A percentile compares a stretch with the other conserved stretches of the same genome.
Evolutionary conservation across 2,113 vertebrate genomes (phyloP).

Genomic region (Oryzias celebensis): DNA sequence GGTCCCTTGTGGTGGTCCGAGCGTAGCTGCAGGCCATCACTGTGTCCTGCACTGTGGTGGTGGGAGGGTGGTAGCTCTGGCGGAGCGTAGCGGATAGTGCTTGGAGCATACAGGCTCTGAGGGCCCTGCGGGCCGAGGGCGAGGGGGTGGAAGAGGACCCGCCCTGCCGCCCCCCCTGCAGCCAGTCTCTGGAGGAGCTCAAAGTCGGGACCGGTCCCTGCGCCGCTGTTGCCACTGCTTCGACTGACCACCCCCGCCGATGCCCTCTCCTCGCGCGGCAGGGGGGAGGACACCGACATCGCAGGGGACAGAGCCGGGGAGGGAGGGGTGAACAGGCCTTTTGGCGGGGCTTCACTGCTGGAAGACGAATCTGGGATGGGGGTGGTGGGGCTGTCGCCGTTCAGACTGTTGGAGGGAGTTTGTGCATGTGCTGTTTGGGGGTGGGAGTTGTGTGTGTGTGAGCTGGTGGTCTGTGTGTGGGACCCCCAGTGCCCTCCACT

Average conservation of each 20-base stretch:
- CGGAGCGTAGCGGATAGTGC: slow-evolving; percentile 88
- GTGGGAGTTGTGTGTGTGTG: slow-evolving; percentile 45
- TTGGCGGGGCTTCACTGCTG: slow-evolving; percentile 65
- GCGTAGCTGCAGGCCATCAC: slow-evolving; percentile 69
- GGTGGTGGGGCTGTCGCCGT: slow-evolving; percentile 73
- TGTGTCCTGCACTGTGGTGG: slow-evolving; percentile 60
- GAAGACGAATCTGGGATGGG: slow-evolving; percentile 76
- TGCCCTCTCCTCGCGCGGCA: slow-evolving; percentile 73
- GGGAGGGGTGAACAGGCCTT: slow-evolving; percentile 73
- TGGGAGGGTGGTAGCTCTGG: slow-evolving; percentile 80
- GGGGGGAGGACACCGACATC: slow-evolving; percentile 74
- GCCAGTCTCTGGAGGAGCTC: slow-evolving; percentile 84
- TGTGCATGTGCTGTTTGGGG: slow-evolving; percentile 61
- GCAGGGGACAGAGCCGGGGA: slow-evolving; percentile 76
- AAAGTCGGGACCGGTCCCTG: slow-evolving; percentile 73
- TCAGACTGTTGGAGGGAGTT: slow-evolving; percentile 71
- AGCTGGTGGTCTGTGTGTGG: slow-evolving; percentile 50
- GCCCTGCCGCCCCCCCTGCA: slow-evolving; percentile 74
- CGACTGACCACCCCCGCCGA: slow-evolving; percentile 46
- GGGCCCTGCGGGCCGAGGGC: slow-evolving; percentile 78
- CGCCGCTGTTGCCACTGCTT: slow-evolving; percentile 7
- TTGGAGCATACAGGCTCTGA: slow-evolving; percentile 85
- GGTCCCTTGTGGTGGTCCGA: slow-evolving; percentile 76
- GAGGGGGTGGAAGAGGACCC: slow-evolving; percentile 83
- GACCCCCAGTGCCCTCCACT: slow-evolving; percentile 71